phyloP scores from a whole-genome alignment of 2,888 invertebrate species.

The Microplitis deprimator region DNA sequence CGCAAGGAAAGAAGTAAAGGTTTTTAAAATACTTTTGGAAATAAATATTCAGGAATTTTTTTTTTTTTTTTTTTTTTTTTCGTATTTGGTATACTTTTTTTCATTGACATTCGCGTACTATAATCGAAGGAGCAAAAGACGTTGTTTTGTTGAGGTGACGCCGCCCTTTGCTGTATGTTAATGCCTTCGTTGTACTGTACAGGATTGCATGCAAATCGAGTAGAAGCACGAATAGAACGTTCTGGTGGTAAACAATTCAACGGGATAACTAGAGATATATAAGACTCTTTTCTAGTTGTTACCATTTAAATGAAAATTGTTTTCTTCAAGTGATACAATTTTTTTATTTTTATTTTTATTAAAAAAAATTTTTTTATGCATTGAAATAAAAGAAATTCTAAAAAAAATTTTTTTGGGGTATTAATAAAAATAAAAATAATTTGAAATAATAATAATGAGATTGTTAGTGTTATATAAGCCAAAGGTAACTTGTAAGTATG shows the following conservation, averaged over 20 bases:
- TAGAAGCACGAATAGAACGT: neutral
- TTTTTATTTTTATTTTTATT: too few species aligned
- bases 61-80: neutral
- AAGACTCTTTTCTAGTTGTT: neutral
- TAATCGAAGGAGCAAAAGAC: slow-evolving; percentile 26
- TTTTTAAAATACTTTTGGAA: too few species aligned
- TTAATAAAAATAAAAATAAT: too few species aligned
- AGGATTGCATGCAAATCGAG: slow-evolving; percentile 31
- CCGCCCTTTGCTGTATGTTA: slow-evolving; percentile 31
- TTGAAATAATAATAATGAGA: neutral
- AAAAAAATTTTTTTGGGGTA: too few species aligned
- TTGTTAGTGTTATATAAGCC: slow-evolving; percentile 17
- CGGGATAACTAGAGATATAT: slow-evolving; percentile 7
- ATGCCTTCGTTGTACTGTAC: slow-evolving; percentile 21
- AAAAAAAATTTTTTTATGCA: too few species aligned
- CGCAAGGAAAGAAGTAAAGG: too few species aligned
- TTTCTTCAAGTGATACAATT: too few species aligned
- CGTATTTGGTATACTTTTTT: neutral
- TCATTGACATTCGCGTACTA: neutral
- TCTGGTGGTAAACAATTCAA: slow-evolving; percentile 4
- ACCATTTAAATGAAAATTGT: neutral
- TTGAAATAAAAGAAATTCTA: too few species aligned
- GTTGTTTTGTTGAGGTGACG: slow-evolving; percentile 8
- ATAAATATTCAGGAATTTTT: neutral
- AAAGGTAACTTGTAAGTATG: slow-evolving; percentile 31